Conservation (phyloP, 2,888 invertebrate genomes). For the Megamerina dolium region DNA sequence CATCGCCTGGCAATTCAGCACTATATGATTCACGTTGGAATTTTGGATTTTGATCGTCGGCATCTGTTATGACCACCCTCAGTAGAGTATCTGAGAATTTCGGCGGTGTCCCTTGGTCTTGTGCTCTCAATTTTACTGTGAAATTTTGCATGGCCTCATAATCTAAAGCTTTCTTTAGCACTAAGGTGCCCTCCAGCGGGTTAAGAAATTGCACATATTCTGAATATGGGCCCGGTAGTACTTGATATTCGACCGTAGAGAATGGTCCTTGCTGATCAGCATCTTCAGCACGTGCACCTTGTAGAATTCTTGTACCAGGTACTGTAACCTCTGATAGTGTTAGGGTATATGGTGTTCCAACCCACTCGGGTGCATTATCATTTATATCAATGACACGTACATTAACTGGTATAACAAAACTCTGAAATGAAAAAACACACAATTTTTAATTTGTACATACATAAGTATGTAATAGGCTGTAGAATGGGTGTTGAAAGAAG, state of each 20-base stretch:
- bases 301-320: constrained; percentile 65
- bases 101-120: constrained; percentile 79
- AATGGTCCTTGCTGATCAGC: constrained; percentile 84
- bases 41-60: constrained; percentile 86
- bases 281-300: constrained; percentile 72
- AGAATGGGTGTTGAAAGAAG: no score
- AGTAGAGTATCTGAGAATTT: constrained; percentile 68
- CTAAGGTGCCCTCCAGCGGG: constrained; percentile 76
- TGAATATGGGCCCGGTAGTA: constrained; percentile 71
- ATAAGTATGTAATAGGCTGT: no score
- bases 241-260: constrained; percentile 75
- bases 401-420: constrained; percentile 48
- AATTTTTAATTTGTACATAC: no score
- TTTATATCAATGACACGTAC: constrained; percentile 81
- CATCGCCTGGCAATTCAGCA: constrained; percentile 60
- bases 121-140: constrained; percentile 66
- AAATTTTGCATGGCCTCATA: constrained; percentile 75
- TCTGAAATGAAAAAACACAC: constrained; percentile 28
- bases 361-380: constrained; percentile 81
- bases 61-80: constrained; percentile 74
- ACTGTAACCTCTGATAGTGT: constrained; percentile 79
- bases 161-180: constrained; percentile 73
- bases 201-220: constrained; percentile 80
- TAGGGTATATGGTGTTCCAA: constrained; percentile 72
- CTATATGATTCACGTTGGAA: constrained; percentile 71